phyloP scores from a whole-genome alignment of 1,140 invertebrate genomes.

The Danaus melanippus region DNA sequence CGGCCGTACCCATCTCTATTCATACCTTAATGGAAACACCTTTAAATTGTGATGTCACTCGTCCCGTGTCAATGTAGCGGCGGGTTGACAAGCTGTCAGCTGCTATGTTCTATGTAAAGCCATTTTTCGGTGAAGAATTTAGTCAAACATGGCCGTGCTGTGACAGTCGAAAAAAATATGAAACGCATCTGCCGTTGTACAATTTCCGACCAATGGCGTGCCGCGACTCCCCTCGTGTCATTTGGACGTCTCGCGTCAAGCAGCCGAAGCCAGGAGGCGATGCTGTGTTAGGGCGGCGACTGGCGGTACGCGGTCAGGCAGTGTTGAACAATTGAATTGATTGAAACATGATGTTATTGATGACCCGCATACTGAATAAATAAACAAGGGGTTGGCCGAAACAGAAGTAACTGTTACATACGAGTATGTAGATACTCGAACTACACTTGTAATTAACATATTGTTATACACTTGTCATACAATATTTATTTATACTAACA shows the following conservation, averaged over 20 bases:
- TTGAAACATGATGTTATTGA: slow-evolving; percentile 65
- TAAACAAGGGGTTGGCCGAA: slow-evolving; percentile 34
- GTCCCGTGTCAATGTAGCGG: slow-evolving; percentile 19
- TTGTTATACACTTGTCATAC: too few relatives aligned
- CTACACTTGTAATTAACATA: too few relatives aligned
- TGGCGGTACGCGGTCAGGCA: slow-evolving; percentile 43
- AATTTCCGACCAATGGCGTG: slow-evolving; percentile 56
- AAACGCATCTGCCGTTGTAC: slow-evolving; percentile 65
- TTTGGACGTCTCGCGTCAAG: slow-evolving; percentile 38
- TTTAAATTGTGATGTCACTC: too few relatives aligned
- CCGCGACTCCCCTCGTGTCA: slow-evolving; percentile 65
- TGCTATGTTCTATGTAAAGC: slow-evolving; percentile 33
- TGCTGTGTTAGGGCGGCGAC: slow-evolving; percentile 55
- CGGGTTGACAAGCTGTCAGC: slow-evolving; percentile 46
- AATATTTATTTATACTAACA: too few relatives aligned
- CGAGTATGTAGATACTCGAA: too few relatives aligned
- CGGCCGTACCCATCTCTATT: too few relatives aligned
- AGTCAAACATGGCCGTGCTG: slow-evolving; percentile 55
- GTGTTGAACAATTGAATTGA: slow-evolving; percentile 62
- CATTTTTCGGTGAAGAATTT: slow-evolving; percentile 61
- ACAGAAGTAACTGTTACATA: background rate
- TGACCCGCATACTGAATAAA: slow-evolving; percentile 47
- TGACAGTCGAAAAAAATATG: slow-evolving; percentile 31
- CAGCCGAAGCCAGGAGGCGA: slow-evolving; percentile 39
- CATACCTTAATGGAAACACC: too few relatives aligned